Percentiles rank a stretch among this genome's conserved stretches.
These are phyloP conservation scores for Hyphantria cunea DNA, from an alignment of 1,140 invertebrate genomes.

Conservation along the genomic window DNA sequence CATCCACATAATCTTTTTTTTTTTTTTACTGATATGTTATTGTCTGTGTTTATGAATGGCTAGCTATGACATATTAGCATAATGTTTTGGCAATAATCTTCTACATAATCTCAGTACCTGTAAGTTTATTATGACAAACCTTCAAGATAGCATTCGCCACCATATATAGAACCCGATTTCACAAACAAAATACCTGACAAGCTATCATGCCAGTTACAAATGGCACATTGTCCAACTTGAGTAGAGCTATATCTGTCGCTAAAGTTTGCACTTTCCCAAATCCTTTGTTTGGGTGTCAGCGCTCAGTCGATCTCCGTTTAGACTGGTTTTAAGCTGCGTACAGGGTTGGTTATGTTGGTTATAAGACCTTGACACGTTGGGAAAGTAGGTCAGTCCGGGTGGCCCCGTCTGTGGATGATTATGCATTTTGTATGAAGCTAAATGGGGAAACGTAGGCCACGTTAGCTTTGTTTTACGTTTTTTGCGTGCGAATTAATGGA, in stretches of 20 bases:
- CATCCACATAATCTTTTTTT: too few relatives aligned
- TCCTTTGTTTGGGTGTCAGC: conserved; percentile 23
- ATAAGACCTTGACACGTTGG: conserved; percentile 31
- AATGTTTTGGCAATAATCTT: too few relatives aligned
- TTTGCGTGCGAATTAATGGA: conserved; percentile 10
- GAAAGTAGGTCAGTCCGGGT: conserved; percentile 33
- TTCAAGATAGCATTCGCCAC: not conserved
- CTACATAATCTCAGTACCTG: too few relatives aligned
- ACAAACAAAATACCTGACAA: not conserved
- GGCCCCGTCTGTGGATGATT: conserved; percentile 25
- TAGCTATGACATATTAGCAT: too few relatives aligned
- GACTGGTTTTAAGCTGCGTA: conserved; percentile 8
- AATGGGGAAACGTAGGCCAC: conserved; percentile 23
- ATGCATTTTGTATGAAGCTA: conserved; percentile 37
- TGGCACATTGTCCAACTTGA: conserved; percentile 22
- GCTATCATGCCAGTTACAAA: conserved; percentile 19
- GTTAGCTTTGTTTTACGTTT: conserved; percentile 21
- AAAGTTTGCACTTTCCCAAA: conserved; percentile 15
- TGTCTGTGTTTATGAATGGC: too few relatives aligned
- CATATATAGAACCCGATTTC: not conserved
- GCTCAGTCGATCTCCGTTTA: conserved; percentile 2
- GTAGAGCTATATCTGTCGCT: conserved; percentile 10
- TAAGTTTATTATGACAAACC: not conserved
- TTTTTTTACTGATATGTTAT: too few relatives aligned
- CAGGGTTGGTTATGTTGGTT: conserved; percentile 10